A percentile compares a stretch with the other conserved stretches of the same genome.
Conservation (phyloP, 2,888 invertebrate species). For the Ypsolopha scabrella region DNA sequence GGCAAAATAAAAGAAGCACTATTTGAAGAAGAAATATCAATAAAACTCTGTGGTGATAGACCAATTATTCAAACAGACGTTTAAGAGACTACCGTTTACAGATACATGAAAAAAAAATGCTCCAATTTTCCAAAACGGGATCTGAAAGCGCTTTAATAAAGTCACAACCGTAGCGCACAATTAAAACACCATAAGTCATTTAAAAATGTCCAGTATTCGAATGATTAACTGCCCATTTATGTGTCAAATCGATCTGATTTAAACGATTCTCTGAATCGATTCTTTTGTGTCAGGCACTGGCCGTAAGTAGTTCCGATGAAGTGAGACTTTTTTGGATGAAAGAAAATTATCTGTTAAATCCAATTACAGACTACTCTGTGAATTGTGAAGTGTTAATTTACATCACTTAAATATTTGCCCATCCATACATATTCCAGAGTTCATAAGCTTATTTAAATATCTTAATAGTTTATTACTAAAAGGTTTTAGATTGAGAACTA, state of each 20-base stretch:
- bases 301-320: not conserved
- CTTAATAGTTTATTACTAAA: too few species aligned
- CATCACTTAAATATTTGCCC: too few species aligned
- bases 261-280: conserved; percentile 2
- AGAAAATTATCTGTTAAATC: not conserved
- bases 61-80: too few species aligned
- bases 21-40: too few species aligned
- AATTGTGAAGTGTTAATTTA: too few species aligned
- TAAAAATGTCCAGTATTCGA: not conserved
- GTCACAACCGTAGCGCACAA: not conserved
- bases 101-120: too few species aligned
- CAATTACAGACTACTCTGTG: not conserved
- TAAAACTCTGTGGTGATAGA: too few species aligned
- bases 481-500: too few species aligned
- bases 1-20: too few species aligned
- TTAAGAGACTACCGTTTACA: too few species aligned
- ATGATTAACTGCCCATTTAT: conserved; percentile 3
- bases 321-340: not conserved
- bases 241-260: conserved; percentile 4
- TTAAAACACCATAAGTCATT: not conserved
- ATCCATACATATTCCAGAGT: too few species aligned
- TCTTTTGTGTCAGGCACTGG: not conserved
- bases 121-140: not conserved
- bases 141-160: not conserved
- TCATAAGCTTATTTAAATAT: too few species aligned